A percentile compares a stretch with the other conserved stretches of the same genome.
Conservation (phyloP, 2,888 invertebrate genomes). For the Falcaria lacertinaria region DNA sequence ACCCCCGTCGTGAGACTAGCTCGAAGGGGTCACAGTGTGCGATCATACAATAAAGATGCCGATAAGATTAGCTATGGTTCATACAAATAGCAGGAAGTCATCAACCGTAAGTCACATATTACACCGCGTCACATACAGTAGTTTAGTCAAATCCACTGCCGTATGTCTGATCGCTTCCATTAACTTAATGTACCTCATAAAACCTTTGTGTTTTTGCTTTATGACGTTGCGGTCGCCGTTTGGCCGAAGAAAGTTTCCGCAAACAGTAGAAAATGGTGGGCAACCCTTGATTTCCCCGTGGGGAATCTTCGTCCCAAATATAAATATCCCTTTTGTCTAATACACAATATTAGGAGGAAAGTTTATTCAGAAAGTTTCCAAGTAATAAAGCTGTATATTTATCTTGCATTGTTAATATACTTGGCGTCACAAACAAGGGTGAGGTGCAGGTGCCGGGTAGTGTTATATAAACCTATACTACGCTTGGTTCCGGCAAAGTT, state of each 20-base stretch:
- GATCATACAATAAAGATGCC: neutral
- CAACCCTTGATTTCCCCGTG: slow-evolving; percentile 49
- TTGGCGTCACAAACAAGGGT: neutral
- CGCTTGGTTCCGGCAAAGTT: neutral
- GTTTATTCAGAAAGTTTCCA: slow-evolving; percentile 29
- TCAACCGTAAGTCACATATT: neutral
- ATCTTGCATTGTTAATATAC: neutral
- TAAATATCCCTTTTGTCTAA: slow-evolving; percentile 47
- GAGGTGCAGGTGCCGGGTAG: neutral
- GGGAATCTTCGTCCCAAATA: slow-evolving; percentile 39
- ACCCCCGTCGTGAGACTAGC: neutral
- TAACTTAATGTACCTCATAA: slow-evolving; percentile 68
- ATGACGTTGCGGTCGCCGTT: slow-evolving; percentile 50
- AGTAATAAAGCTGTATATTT: slow-evolving; percentile 16
- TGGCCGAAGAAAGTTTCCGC: slow-evolving; percentile 34
- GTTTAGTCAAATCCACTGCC: slow-evolving; percentile 45
- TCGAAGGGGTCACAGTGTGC: neutral
- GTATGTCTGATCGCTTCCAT: slow-evolving; percentile 60
- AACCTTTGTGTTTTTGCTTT: slow-evolving; percentile 69
- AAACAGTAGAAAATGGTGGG: slow-evolving; percentile 26
- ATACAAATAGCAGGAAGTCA: neutral
- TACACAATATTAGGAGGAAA: slow-evolving; percentile 31
- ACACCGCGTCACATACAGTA: slow-evolving; percentile 32
- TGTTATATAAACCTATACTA: neutral
- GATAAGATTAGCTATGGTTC: neutral